Evolutionary conservation across 1,140 invertebrate genomes (phyloP).

Genomic region (Drosophila arawakana): DNA sequence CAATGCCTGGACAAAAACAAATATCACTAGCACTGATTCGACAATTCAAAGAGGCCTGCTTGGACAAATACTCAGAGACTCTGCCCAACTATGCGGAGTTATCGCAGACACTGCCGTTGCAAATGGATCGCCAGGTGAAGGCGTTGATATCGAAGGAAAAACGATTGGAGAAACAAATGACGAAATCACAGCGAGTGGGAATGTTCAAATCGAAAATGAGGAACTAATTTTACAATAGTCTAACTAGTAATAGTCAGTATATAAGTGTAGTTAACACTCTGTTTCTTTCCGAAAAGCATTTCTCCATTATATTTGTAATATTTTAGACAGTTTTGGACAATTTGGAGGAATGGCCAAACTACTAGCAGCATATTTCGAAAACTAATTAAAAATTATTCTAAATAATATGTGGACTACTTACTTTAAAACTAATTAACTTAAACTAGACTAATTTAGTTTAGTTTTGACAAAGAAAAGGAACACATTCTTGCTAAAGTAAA

Average conservation of each 20-base stretch:
- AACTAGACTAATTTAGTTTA: slow-evolving; percentile 7
- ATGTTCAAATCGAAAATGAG: slow-evolving; percentile 1
- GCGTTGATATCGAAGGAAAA: slow-evolving; percentile 45
- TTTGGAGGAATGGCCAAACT: slow-evolving; percentile 42
- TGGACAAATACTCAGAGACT: slow-evolving; percentile 45
- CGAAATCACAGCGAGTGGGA: slow-evolving; percentile 5
- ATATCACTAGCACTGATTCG: slow-evolving; percentile 22
- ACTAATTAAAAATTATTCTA: slow-evolving; percentile 18
- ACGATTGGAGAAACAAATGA: slow-evolving; percentile 36
- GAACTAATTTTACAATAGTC: not conserved
- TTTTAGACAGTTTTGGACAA: slow-evolving; percentile 26
- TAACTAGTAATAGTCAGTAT: not conserved
- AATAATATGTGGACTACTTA: slow-evolving; percentile 22
- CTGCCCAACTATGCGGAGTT: slow-evolving; percentile 57
- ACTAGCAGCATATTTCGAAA: slow-evolving; percentile 42
- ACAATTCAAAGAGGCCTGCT: slow-evolving; percentile 53
- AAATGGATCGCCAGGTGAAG: slow-evolving; percentile 55
- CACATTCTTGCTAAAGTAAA: slow-evolving; percentile 49
- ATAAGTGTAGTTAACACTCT: no score
- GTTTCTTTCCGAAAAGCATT: not conserved
- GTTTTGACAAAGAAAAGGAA: slow-evolving; percentile 47
- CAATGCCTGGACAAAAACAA: slow-evolving; percentile 14
- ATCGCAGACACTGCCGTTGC: slow-evolving; percentile 23
- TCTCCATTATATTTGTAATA: slow-evolving; percentile 15
- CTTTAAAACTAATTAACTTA: not conserved